These are phyloP conservation scores for Artibeus jamaicensis DNA, from an alignment of 2,797 vertebrate genomes.

Conservation along the genomic window DNA sequence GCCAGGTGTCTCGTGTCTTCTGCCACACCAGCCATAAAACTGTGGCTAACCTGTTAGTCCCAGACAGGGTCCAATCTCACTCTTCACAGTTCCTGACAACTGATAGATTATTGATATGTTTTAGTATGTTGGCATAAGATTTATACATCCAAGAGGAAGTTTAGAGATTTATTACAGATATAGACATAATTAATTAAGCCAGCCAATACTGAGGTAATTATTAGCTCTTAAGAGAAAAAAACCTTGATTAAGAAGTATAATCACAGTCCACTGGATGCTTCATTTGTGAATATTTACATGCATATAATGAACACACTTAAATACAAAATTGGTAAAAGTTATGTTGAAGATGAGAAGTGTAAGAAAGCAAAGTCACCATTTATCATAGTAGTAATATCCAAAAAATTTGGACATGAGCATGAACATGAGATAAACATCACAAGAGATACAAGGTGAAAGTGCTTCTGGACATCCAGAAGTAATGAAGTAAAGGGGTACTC, in stretches of 20 bases:
- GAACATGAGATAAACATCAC: background rate
- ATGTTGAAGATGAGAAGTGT: background rate
- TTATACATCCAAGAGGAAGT: background rate
- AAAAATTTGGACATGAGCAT: background rate
- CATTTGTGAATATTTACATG: background rate
- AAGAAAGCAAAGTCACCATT: background rate
- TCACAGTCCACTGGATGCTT: background rate
- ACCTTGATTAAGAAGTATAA: background rate
- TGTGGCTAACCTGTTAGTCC: background rate
- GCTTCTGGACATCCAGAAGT: background rate
- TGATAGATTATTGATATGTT: background rate
- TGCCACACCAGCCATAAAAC: background rate
- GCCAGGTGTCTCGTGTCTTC: too few species aligned
- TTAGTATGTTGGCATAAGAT: background rate
- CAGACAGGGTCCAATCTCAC: background rate
- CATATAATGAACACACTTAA: background rate
- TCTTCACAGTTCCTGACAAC: background rate
- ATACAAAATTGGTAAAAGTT: background rate
- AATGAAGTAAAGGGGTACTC: background rate
- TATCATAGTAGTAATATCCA: background rate
- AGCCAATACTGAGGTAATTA: background rate
- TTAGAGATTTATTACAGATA: background rate
- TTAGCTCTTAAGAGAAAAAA: background rate
- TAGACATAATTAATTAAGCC: background rate
- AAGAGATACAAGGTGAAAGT: background rate